These are phyloP conservation scores for Lacanobia wlatinum DNA, from an alignment of 2,888 invertebrate genomes.

Conservation along the genomic window DNA sequence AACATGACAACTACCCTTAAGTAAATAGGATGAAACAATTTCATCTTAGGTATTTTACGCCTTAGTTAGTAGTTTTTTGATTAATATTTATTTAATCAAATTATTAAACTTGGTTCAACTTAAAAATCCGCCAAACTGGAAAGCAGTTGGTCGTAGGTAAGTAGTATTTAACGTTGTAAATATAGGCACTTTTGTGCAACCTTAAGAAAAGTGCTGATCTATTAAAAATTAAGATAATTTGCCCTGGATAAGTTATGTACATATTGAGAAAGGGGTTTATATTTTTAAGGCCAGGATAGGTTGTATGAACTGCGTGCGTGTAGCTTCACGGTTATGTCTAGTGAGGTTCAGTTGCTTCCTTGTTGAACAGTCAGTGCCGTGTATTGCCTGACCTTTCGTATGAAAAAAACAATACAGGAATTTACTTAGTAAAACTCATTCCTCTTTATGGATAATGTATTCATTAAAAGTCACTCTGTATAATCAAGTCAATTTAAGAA, in stretches of 20 bases:
- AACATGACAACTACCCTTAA: not conserved
- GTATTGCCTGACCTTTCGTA: too few species aligned
- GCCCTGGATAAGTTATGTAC: conserved; percentile 12
- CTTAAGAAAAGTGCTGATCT: not conserved
- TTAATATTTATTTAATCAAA: not conserved
- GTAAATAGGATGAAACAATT: not conserved
- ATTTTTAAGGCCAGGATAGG: not conserved
- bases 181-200: not conserved
- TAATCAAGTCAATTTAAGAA: too few species aligned
- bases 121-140: not conserved
- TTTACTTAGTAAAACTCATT: too few species aligned
- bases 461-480: too few species aligned
- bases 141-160: not conserved
- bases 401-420: too few species aligned
- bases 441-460: too few species aligned
- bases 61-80: not conserved
- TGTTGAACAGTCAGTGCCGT: not conserved
- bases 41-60: not conserved
- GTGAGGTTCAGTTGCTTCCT: not conserved
- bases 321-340: not conserved
- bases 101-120: too few species aligned
- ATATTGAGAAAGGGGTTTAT: conserved; percentile 3
- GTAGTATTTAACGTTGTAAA: not conserved
- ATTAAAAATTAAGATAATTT: conserved; percentile 4
- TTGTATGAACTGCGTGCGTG: not conserved